Conservation (phyloP, 2,113 vertebrate genomes). For the Chionomys nivalis region DNA sequence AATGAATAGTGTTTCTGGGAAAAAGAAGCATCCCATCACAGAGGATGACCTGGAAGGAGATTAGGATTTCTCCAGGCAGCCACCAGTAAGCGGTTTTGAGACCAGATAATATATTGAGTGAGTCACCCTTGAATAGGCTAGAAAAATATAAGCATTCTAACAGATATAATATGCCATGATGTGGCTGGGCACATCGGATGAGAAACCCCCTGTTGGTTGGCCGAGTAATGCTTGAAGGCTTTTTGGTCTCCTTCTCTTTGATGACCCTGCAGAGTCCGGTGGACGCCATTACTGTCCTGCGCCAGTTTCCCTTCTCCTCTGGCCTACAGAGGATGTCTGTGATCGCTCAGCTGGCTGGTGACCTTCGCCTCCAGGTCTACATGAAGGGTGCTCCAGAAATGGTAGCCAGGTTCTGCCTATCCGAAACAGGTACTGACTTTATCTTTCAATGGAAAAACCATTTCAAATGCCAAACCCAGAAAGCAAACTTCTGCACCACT, state of each 20-base stretch:
- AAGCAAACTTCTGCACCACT: neutral
- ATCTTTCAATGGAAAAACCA: neutral
- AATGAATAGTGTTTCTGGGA: neutral
- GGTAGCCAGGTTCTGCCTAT: slow-evolving; percentile 80
- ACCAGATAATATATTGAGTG: neutral
- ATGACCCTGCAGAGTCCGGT: slow-evolving; percentile 64
- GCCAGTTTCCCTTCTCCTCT: slow-evolving; percentile 86
- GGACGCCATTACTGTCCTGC: slow-evolving; percentile 78
- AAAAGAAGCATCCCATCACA: neutral
- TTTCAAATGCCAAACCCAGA: neutral
- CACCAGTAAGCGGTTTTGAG: neutral
- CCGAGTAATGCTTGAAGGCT: neutral
- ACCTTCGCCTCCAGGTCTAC: slow-evolving; percentile 70
- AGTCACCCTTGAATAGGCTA: neutral
- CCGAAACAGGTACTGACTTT: slow-evolving; percentile 78
- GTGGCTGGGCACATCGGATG: neutral
- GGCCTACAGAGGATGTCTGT: slow-evolving; percentile 86
- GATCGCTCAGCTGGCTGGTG: slow-evolving; percentile 67
- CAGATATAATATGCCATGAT: neutral
- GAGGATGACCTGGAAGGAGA: neutral
- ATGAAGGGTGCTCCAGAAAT: slow-evolving; percentile 86
- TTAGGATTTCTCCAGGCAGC: neutral
- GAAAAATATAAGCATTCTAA: neutral
- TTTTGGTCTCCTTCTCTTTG: neutral
- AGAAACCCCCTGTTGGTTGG: neutral